Evolutionary conservation across 2,113 vertebrate genomes (phyloP).

Genomic region (Coregonus clupeaformis): DNA sequence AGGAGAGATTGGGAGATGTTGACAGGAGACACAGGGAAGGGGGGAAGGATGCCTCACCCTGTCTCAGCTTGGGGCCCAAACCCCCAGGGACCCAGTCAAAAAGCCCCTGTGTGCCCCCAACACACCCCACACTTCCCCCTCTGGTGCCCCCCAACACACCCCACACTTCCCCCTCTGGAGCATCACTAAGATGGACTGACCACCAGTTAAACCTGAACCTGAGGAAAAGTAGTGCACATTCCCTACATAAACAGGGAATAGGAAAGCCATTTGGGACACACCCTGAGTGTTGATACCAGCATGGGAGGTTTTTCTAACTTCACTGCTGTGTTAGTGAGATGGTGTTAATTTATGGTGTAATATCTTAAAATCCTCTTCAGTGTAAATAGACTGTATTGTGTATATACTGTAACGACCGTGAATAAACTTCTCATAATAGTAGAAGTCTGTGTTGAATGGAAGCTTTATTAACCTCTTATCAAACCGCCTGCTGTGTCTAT

Average conservation of each 20-base stretch:
- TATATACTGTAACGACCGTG: conserved; percentile 30
- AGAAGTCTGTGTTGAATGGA: not conserved
- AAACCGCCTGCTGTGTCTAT: not conserved
- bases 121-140: too few species aligned
- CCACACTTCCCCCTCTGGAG: too few species aligned
- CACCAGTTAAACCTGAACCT: too few species aligned
- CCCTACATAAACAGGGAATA: too few species aligned
- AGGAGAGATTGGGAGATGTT: too few species aligned
- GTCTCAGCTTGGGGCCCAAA: not conserved
- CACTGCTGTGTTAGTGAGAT: conserved; percentile 22
- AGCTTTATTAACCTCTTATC: not conserved
- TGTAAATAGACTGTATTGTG: conserved; percentile 44
- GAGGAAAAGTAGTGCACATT: too few species aligned
- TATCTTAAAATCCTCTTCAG: conserved; percentile 41
- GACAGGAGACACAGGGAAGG: not conserved
- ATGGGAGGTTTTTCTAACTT: conserved; percentile 5
- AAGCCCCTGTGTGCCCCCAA: not conserved
- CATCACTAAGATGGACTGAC: too few species aligned
- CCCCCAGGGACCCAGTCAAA: not conserved
- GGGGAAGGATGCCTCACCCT: too few species aligned
- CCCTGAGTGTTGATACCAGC: conserved; percentile 22
- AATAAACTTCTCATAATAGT: conserved; percentile 47
- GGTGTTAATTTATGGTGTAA: conserved; percentile 49
- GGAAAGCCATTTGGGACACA: too few species aligned
- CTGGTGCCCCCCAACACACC: too few species aligned